Conservation (phyloP, 2,888 invertebrate genomes). For the Xiphydria camelus region DNA sequence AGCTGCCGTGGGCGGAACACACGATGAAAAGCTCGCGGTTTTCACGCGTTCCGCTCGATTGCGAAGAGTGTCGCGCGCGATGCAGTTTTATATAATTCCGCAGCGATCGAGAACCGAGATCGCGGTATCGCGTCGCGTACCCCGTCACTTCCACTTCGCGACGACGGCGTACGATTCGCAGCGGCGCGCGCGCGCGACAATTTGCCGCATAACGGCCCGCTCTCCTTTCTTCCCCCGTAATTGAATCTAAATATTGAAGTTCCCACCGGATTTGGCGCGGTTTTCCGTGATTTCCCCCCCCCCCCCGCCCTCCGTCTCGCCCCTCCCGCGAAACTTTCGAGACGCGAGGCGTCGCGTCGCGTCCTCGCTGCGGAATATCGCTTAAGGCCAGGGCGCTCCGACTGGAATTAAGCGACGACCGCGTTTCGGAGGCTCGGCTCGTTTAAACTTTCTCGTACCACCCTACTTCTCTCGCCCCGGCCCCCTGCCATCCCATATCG, state of each 20-base stretch:
- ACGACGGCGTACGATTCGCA: no score
- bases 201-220: conserved; percentile 48
- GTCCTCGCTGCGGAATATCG: conserved; percentile 37
- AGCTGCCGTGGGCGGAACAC: no score
- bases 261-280: conserved; percentile 33
- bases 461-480: not conserved
- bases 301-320: conserved; percentile 16
- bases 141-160: no score
- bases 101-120: no score
- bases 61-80: no score
- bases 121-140: no score
- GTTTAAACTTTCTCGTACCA: not conserved
- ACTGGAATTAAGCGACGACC: conserved; percentile 43
- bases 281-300: conserved; percentile 33
- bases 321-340: conserved; percentile 46
- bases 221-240: conserved; percentile 43
- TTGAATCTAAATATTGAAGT: conserved; percentile 55
- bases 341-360: conserved; percentile 40
- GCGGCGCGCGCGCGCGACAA: no score
- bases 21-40: no score
- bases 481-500: conserved; percentile 4
- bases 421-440: conserved; percentile 37
- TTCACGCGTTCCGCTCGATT: no score
- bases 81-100: no score
- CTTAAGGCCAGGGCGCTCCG: conserved; percentile 40